phyloP scores from a whole-genome alignment of 2,113 vertebrate genomes.

The Nansenia antarctica region DNA sequence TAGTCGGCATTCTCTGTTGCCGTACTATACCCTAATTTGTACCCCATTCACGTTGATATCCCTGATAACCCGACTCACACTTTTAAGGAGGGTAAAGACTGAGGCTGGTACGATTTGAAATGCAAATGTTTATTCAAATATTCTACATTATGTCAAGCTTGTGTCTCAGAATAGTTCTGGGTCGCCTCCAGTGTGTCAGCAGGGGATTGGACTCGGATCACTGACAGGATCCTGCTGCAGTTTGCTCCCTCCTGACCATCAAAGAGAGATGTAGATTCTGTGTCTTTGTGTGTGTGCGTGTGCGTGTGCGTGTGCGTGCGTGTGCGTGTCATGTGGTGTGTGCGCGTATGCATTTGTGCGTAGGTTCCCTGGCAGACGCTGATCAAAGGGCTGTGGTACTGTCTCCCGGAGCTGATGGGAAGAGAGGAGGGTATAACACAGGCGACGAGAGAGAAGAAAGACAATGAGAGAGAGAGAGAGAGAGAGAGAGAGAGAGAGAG shows the following conservation, averaged over 20 bases:
- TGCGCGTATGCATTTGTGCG: constrained; percentile 12
- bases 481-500: background rate
- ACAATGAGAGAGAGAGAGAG: constrained; percentile 2
- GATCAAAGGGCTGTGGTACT: background rate
- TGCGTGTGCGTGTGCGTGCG: constrained; percentile 21
- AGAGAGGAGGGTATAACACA: background rate
- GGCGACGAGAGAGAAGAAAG: too few species aligned
- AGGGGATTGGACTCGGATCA: background rate
- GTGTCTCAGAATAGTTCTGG: background rate
- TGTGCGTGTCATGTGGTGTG: too few species aligned
- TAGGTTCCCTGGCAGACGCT: constrained; percentile 10
- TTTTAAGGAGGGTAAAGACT: background rate
- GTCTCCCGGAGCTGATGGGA: background rate
- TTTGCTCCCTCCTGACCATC: background rate
- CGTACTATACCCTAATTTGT: too few species aligned
- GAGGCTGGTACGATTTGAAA: constrained; percentile 3
- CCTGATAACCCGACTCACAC: background rate
- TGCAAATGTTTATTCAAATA: background rate
- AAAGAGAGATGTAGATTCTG: too few species aligned
- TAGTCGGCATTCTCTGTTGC: too few species aligned
- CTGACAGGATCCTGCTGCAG: background rate
- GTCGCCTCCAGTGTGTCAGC: background rate
- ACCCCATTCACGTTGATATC: too few species aligned
- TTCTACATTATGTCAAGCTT: background rate
- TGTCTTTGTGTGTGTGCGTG: background rate